phyloP scores from a whole-genome alignment of 2,888 invertebrate genomes.

The Elgonia sp. region DNA sequence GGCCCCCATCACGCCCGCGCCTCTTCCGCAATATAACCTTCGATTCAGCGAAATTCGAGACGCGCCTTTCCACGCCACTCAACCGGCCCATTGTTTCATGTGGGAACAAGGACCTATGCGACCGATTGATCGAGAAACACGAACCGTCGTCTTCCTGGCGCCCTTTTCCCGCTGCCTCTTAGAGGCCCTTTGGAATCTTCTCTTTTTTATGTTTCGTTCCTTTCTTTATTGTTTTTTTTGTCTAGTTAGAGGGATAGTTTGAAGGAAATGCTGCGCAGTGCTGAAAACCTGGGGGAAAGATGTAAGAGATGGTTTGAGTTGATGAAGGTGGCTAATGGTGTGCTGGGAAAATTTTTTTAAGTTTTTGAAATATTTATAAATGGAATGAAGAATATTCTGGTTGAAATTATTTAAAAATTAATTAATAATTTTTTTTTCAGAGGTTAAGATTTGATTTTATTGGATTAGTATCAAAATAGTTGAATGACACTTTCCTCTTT shows the following conservation, averaged over 20 bases:
- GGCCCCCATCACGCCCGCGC: constrained; percentile 64
- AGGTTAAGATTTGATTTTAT: too few species aligned
- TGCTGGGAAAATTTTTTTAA: too few species aligned
- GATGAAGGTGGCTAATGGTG: too few species aligned
- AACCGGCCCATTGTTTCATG: constrained; percentile 84
- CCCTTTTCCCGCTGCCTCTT: constrained; percentile 14
- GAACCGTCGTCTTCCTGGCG: constrained; percentile 79
- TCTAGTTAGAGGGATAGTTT: not conserved
- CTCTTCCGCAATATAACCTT: constrained; percentile 82
- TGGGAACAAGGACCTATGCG: constrained; percentile 78
- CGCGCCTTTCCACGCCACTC: constrained; percentile 85
- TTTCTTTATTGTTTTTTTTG: constrained; percentile 18
- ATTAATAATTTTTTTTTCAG: too few species aligned
- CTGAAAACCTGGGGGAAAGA: too few species aligned
- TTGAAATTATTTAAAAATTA: too few species aligned
- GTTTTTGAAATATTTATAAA: too few species aligned
- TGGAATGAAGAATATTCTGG: too few species aligned
- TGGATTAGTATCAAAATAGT: too few species aligned
- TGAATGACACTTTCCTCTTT: too few species aligned
- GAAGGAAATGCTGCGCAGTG: not conserved
- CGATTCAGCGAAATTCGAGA: constrained; percentile 87
- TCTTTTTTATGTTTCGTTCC: not conserved
- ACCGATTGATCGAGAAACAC: constrained; percentile 81
- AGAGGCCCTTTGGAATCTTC: constrained; percentile 1
- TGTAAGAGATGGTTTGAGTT: too few species aligned